Percentiles rank a stretch among this genome's conserved stretches.
phyloP scores from a whole-genome alignment of 2,797 vertebrate genomes.

The Orestias chungarensis region DNA sequence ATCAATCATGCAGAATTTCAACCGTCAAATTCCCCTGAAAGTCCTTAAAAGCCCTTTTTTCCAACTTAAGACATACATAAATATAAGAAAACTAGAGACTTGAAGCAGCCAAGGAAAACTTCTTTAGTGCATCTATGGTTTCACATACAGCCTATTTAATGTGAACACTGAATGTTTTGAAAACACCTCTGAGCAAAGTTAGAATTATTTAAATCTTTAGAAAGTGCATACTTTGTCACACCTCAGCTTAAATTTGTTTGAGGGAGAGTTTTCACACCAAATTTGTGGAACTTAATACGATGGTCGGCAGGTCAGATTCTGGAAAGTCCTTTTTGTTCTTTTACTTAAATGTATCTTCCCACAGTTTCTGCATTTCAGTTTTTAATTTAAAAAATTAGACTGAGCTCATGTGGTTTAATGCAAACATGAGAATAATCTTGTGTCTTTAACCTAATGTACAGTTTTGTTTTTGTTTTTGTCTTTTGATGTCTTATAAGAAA shows the following conservation, averaged over 20 bases:
- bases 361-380: not conserved
- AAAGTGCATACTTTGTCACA: constrained; percentile 21
- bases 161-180: constrained; percentile 27
- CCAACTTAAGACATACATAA: not conserved
- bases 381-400: not conserved
- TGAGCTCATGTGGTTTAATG: not conserved
- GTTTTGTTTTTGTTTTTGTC: not conserved
- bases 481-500: not conserved
- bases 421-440: not conserved
- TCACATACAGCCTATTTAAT: constrained; percentile 27
- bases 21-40: not conserved
- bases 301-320: not conserved
- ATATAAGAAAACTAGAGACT: not conserved
- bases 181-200: constrained; percentile 21
- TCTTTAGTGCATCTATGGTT: constrained; percentile 18
- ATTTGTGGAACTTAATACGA: constrained; percentile 8
- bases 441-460: not conserved
- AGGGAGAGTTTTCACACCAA: constrained; percentile 11
- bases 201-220: constrained; percentile 38
- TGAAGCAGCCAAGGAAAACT: not conserved
- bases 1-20: not conserved
- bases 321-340: not conserved
- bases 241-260: constrained; percentile 6
- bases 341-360: not conserved
- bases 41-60: no score